phyloP scores from a whole-genome alignment of 1,140 invertebrate genomes.

The Micrasema longulum region DNA sequence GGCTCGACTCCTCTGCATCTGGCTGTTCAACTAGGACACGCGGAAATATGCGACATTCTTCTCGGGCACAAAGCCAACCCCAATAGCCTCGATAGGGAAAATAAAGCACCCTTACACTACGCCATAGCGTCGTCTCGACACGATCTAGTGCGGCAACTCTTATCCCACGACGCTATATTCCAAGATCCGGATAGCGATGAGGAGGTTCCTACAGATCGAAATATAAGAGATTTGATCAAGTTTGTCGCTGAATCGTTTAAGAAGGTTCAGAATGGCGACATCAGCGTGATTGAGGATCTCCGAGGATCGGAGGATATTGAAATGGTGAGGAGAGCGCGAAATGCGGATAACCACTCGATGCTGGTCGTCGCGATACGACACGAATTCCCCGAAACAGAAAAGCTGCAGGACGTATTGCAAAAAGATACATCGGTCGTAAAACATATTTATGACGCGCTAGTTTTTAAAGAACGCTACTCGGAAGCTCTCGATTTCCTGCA shows the following conservation, averaged over 20 bases:
- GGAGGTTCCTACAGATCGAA: too few relatives aligned
- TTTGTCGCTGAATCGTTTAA: too few relatives aligned
- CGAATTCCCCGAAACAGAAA: background rate
- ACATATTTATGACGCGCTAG: background rate
- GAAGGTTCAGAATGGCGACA: too few relatives aligned
- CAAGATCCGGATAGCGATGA: too few relatives aligned
- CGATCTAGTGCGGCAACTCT: background rate
- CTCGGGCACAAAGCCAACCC: slow-evolving; percentile 8
- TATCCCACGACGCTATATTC: too few relatives aligned
- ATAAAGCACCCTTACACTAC: background rate
- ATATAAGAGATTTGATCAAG: too few relatives aligned
- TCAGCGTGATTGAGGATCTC: too few relatives aligned
- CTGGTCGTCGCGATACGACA: background rate
- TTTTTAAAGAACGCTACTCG: background rate
- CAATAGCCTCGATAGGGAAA: background rate
- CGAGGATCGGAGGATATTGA: too few relatives aligned
- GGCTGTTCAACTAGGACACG: background rate
- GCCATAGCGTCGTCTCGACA: background rate
- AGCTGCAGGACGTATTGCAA: slow-evolving; percentile 3
- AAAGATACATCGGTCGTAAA: background rate
- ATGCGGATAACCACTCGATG: background rate
- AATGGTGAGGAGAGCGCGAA: slow-evolving; percentile 5
- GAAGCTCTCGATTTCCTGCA: background rate
- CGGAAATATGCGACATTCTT: background rate
- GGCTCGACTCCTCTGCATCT: background rate